Conservation (phyloP, 1,140 invertebrate species). For the Phymorhynchus buccinoides region DNA sequence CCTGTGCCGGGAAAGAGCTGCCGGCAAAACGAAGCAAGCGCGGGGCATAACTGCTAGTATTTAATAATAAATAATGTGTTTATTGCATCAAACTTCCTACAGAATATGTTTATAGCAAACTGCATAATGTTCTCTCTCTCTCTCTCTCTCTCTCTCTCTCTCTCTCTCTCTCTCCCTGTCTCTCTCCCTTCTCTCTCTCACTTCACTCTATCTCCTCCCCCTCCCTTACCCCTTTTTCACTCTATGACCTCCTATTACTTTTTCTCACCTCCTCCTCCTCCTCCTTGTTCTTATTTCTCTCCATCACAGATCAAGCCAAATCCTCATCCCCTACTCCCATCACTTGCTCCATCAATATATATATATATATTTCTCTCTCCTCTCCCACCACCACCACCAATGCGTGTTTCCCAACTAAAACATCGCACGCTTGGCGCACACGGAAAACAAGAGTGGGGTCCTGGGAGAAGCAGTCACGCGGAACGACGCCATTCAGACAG, state of each 20-base stretch:
- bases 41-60: no score
- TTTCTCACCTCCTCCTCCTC: slow-evolving; percentile 15
- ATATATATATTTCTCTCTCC: slow-evolving; percentile 1
- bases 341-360: not conserved
- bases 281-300: not conserved
- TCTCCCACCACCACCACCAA: not conserved
- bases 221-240: not conserved
- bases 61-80: no score
- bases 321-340: not conserved
- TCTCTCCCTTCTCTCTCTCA: not conserved
- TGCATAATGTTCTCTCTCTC: not conserved
- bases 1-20: no score
- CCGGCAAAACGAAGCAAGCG: no score
- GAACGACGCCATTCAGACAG: slow-evolving; percentile 10
- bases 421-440: slow-evolving; percentile 27
- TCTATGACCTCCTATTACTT: not conserved
- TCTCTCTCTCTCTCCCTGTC: not conserved
- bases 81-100: no score
- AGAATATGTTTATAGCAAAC: not conserved
- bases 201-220: not conserved
- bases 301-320: not conserved
- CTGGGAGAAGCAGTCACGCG: not conserved
- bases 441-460: not conserved
- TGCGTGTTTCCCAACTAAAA: slow-evolving; percentile 35
- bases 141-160: not conserved